A percentile compares a stretch with the other conserved stretches of the same genome.
Evolutionary conservation across 2,113 vertebrate species (phyloP).

Genomic region (Gallinago paraguaiae): DNA sequence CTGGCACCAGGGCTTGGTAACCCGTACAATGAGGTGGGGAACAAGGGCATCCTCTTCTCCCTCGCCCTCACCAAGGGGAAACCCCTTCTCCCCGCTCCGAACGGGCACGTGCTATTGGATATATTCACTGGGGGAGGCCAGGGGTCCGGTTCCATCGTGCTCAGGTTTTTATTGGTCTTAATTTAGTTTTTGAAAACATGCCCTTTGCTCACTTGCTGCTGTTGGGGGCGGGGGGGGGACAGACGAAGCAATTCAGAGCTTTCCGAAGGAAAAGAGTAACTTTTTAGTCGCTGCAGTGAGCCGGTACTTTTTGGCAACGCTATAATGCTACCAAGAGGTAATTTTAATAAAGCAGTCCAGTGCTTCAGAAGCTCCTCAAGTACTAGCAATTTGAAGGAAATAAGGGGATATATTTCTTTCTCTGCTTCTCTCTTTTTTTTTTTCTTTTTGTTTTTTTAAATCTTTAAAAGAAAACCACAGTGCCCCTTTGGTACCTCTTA

Average conservation of each 20-base stretch:
- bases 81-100: background rate
- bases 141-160: background rate
- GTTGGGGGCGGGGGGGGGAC: background rate
- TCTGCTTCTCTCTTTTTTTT: background rate
- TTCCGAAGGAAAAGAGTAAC: constrained; percentile 6
- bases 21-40: background rate
- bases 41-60: background rate
- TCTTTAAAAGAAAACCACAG: constrained; percentile 35
- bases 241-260: background rate
- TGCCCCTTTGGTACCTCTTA: constrained; percentile 39
- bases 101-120: constrained; percentile 19
- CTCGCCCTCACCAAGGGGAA: background rate
- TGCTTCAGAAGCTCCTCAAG: constrained; percentile 10
- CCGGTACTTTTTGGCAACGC: constrained; percentile 14
- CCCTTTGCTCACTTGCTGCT: constrained; percentile 14
- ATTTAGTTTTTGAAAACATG: constrained; percentile 20
- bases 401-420: constrained; percentile 22
- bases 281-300: background rate
- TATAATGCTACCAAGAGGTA: background rate
- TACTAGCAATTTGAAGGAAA: constrained; percentile 25
- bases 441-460: background rate
- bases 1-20: background rate
- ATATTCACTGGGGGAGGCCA: background rate
- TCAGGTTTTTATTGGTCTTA: constrained; percentile 23
- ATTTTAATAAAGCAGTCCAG: constrained; percentile 27